Evolutionary conservation across 1,140 invertebrate species (phyloP).

Genomic region (Oncopodura yosiiana): DNA sequence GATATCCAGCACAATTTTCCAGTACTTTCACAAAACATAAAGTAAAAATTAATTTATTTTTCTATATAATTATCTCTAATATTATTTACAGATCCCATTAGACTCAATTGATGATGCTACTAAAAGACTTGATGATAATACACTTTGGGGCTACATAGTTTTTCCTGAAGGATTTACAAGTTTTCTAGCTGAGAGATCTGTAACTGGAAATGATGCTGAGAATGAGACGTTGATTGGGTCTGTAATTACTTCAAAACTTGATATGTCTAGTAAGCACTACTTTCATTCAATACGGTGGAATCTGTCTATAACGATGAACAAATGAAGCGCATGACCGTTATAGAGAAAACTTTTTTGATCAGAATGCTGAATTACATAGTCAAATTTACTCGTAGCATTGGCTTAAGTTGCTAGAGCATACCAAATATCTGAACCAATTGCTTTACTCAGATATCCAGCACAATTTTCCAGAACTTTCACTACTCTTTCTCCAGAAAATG

Average conservation of each 20-base stretch:
- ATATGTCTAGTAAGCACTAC: constrained; percentile 16
- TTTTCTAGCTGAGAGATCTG: neutral
- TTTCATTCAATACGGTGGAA: neutral
- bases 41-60: neutral
- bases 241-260: constrained; percentile 13
- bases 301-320: no score
- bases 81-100: neutral
- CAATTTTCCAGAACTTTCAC: no score
- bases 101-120: neutral
- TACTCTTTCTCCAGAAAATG: no score
- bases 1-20: no score
- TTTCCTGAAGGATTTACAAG: constrained; percentile 4
- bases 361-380: no score
- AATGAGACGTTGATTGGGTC: constrained; percentile 17
- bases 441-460: constrained; percentile 18
- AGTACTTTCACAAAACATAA: no score
- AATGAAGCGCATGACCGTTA: no score
- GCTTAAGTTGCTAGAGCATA: no score
- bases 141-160: neutral
- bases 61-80: no score
- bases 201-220: constrained; percentile 9
- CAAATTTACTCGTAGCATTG: no score
- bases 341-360: no score
- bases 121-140: neutral
- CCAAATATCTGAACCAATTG: neutral